A percentile compares a stretch with the other conserved stretches of the same genome.
Evolutionary conservation across 2,113 vertebrate genomes (phyloP).

Genomic region (Seriola aureovittata): DNA sequence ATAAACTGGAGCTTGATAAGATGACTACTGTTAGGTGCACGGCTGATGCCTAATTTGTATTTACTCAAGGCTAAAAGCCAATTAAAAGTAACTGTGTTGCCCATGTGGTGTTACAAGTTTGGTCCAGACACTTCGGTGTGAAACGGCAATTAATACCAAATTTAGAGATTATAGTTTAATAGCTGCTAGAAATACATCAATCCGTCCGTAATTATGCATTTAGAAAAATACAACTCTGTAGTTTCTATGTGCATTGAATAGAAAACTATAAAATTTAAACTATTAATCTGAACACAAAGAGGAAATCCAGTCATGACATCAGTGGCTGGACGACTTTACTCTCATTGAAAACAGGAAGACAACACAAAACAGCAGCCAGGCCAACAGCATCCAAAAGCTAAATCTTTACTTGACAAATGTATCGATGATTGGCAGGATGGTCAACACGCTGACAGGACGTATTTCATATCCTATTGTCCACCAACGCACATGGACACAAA

Average conservation of each 20-base stretch:
- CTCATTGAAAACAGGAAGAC: constrained; percentile 56
- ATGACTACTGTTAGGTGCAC: background rate
- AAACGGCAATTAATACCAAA: constrained; percentile 15
- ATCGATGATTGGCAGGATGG: constrained; percentile 34
- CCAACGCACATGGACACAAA: constrained; percentile 28
- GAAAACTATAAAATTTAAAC: constrained; percentile 9
- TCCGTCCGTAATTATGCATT: background rate
- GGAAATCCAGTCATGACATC: constrained; percentile 31
- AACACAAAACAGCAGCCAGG: constrained; percentile 50
- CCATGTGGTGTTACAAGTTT: background rate
- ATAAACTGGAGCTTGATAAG: constrained; percentile 4
- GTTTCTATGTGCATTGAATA: background rate
- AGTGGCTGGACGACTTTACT: background rate
- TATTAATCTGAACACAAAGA: constrained; percentile 14
- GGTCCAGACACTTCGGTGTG: background rate
- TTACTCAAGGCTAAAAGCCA: background rate
- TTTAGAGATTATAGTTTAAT: constrained; percentile 23
- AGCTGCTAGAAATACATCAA: constrained; percentile 1
- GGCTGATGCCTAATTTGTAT: background rate
- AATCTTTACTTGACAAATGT: constrained; percentile 33
- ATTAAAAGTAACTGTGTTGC: background rate
- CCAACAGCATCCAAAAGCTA: constrained; percentile 47
- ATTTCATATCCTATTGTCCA: constrained; percentile 60
- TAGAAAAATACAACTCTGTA: background rate
- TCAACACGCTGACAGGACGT: constrained; percentile 44